A percentile compares a stretch with the other conserved stretches of the same genome.
Conservation (phyloP, 2,113 vertebrate genomes). For the Meriones unguiculatus region DNA sequence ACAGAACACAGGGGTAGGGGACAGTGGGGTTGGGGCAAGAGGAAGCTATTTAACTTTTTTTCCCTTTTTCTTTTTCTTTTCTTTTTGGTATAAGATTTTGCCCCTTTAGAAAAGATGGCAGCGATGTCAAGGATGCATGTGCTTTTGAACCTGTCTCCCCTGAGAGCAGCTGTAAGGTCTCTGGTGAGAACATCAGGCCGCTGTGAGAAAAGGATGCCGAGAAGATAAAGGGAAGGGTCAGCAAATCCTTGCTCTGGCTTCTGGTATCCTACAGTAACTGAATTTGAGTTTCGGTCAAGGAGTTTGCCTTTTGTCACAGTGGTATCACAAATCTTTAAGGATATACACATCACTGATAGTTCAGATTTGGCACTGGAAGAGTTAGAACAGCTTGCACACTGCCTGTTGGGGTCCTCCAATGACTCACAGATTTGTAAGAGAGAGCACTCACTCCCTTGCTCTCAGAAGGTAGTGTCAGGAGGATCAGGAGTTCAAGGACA, state of each 20-base stretch:
- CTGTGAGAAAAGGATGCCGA: background rate
- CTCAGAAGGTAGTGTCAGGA: background rate
- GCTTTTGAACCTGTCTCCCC: background rate
- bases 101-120: constrained; percentile 17
- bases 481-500: background rate
- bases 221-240: background rate
- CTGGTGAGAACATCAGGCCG: rapidly evolving
- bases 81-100: background rate
- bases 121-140: rapidly evolving
- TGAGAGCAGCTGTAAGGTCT: background rate
- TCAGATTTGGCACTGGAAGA: constrained; percentile 76
- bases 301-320: constrained; percentile 5
- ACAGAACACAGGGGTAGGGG: constrained; percentile 88
- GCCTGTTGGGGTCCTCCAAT: constrained; percentile 56
- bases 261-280: constrained; percentile 46
- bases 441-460: background rate
- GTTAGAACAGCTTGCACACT: constrained; percentile 53
- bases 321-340: constrained; percentile 70
- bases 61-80: constrained; percentile 23
- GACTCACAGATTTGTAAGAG: constrained; percentile 75
- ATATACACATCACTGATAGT: constrained; percentile 76
- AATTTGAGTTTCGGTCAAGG: constrained; percentile 71
- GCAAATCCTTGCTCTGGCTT: background rate
- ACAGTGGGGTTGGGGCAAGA: constrained; percentile 77
- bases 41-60: constrained; percentile 82